Percentiles rank a stretch among this genome's conserved stretches.
Conservation (phyloP, 1,140 invertebrate genomes). For the Calliphora vicina region DNA sequence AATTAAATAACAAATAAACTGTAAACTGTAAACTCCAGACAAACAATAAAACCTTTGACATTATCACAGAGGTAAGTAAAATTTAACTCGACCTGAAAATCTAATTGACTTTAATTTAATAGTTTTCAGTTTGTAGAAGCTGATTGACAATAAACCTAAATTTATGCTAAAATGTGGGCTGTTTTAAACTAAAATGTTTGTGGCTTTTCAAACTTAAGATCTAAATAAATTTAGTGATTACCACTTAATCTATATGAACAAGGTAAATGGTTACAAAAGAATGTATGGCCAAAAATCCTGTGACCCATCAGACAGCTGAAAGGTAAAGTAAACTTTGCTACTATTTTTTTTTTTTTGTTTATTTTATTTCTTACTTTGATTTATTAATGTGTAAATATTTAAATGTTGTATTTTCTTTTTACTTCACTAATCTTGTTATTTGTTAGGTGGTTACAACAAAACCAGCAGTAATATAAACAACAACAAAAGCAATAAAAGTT, state of each 20-base stretch:
- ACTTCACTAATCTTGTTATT: neutral
- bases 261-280: neutral
- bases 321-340: too few species aligned
- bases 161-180: too few species aligned
- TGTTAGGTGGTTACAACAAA: neutral
- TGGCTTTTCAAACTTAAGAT: neutral
- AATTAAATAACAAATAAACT: too few species aligned
- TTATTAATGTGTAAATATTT: constrained; percentile 2
- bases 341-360: neutral
- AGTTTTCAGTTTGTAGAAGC: too few species aligned
- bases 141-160: too few species aligned
- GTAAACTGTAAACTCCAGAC: too few species aligned
- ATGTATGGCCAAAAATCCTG: neutral
- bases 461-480: neutral
- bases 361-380: neutral
- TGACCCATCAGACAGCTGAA: neutral
- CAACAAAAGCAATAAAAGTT: neutral
- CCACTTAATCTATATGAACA: constrained; percentile 1
- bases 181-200: too few species aligned
- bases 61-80: too few species aligned
- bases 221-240: neutral
- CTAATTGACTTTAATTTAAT: too few species aligned
- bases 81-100: too few species aligned
- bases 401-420: neutral
- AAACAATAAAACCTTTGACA: too few species aligned